Evolutionary conservation across 2,113 vertebrate genomes (phyloP), one percentile per base, ranked within the genome.

Genomic region (Pluvialis apricaria): DNA sequence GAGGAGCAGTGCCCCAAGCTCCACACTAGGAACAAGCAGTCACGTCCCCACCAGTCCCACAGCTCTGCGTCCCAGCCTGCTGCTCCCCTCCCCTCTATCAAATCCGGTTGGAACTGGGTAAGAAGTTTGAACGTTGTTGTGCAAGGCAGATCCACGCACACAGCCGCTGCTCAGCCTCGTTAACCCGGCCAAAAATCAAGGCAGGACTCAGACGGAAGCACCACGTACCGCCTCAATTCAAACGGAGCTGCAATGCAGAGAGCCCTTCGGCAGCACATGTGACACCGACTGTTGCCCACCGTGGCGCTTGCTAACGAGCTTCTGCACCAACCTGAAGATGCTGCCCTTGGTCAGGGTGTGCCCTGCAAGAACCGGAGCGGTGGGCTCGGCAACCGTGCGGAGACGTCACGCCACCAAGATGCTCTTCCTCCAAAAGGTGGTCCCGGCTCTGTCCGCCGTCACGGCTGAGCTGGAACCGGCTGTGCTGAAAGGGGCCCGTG

Each of bases 31-130:
- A 64, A 8, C 52, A 51, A 6, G 29, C 0, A 4, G 28, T n/a
- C 8, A 4, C 64, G 34, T 32, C n/a, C 54, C 61, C 44, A 32
- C 17, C 11, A 10, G 42, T 54, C 72, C 62, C 70, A 10, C 20
- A 14, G 15, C 13, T 2, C 18, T 1, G 2, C 6, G 1, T 19
- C 45, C 57, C 42, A 22, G 19, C n/a, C 0, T 0, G 76, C 40
- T 18, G 34, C 49, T 22, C 24, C 55, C 70, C 15, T 70, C 6
- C 44, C 36, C 47, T 62, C 52, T 38, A 26, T 3, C 32, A 34
- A 5, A 13, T 0, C 5, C 1, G 40, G 25, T 2, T 38, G 86
- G 57, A 80, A 31, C 1, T 14, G 64, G 42, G 57, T 28, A 1
- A 36, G 42, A 57, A 45, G 28, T 13, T 5, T 10, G 18, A 32